Percentiles rank a stretch among this genome's conserved stretches.
Evolutionary conservation across 1,140 invertebrate genomes (phyloP).

Genomic region (Pentalonia nigronervosa): DNA sequence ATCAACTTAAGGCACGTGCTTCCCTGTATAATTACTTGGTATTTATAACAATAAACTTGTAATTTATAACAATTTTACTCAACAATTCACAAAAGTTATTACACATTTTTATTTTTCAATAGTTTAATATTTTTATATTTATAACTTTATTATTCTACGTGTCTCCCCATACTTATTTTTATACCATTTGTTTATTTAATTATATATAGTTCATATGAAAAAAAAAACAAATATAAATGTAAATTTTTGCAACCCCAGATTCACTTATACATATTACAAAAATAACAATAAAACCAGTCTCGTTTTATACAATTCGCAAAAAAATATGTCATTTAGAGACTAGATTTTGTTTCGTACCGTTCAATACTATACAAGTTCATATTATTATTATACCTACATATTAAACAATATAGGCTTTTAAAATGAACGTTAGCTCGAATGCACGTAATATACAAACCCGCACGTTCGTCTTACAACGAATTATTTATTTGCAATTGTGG

Average conservation of each 20-base stretch:
- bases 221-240: constrained; percentile 28
- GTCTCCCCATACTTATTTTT: background rate
- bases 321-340: background rate
- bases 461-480: background rate
- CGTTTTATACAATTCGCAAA: background rate
- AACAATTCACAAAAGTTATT: background rate
- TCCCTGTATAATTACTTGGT: background rate
- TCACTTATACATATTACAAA: constrained; percentile 10
- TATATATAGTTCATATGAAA: constrained; percentile 7
- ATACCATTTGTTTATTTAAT: constrained; percentile 3
- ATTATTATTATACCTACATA: background rate
- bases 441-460: background rate
- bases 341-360: background rate
- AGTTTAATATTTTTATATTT: background rate
- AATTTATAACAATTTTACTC: too few species aligned
- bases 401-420: background rate
- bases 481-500: background rate
- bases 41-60: too few species aligned
- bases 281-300: background rate
- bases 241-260: background rate
- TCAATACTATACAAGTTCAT: background rate
- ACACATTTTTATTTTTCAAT: background rate
- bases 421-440: background rate
- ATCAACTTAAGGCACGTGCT: background rate
- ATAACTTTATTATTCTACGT: background rate